phyloP scores from a whole-genome alignment of 2,113 vertebrate species.

The Trichechus manatus region DNA sequence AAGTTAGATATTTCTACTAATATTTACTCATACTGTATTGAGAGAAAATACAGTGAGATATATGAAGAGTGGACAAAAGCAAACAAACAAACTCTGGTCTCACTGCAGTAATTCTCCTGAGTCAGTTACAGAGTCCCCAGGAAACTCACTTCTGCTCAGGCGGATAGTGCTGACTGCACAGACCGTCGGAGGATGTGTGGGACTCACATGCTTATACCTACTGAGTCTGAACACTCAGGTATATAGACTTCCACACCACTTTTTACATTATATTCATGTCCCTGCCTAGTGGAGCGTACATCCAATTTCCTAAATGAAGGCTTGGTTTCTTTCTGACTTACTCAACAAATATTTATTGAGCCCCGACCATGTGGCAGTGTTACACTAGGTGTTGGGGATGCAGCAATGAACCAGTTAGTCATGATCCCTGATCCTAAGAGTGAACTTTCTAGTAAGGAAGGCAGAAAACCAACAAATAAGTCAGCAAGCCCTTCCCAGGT shows the following conservation, averaged over 20 bases:
- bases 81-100: background rate
- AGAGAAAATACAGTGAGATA: background rate
- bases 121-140: background rate
- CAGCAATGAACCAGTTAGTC: background rate
- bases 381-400: background rate
- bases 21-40: background rate
- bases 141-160: background rate
- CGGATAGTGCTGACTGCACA: too few species aligned
- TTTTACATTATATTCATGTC: background rate
- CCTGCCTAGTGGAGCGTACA: background rate
- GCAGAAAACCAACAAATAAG: background rate
- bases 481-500: background rate
- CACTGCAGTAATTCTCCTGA: rapidly evolving
- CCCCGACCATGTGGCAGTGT: background rate
- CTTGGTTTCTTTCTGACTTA: slow-evolving; percentile 3
- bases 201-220: background rate
- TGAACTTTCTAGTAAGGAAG: background rate
- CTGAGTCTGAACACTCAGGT: background rate
- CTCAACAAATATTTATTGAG: background rate
- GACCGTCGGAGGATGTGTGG: background rate
- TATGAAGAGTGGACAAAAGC: background rate
- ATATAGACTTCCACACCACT: background rate
- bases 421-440: background rate
- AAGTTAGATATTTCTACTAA: too few species aligned
- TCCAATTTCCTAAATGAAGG: slow-evolving; percentile 26